Conservation (phyloP, 2,797 vertebrate genomes). For the Poecilia wingei region DNA sequence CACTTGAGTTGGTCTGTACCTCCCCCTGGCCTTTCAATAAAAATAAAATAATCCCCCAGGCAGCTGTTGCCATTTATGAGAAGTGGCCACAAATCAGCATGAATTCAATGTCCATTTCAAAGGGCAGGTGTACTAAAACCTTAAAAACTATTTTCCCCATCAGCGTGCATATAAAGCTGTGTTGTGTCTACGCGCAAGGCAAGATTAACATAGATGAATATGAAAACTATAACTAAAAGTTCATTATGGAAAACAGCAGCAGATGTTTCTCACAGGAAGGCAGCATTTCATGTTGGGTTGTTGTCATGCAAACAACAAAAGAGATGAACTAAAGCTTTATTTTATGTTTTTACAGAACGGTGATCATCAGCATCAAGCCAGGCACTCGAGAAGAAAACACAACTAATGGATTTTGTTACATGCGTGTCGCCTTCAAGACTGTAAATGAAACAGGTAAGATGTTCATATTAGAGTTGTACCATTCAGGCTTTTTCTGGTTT, state of each 20-base stretch:
- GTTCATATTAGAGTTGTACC: not conserved
- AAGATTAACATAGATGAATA: constrained; percentile 1
- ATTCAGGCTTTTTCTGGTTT: not conserved
- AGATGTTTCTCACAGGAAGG: constrained; percentile 9
- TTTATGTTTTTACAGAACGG: not conserved
- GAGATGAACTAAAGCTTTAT: not conserved
- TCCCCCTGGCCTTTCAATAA: constrained; percentile 54
- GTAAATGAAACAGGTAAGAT: not conserved
- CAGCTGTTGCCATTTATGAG: constrained; percentile 44
- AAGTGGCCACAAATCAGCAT: constrained; percentile 57
- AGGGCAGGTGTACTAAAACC: constrained; percentile 52
- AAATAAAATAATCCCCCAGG: constrained; percentile 62
- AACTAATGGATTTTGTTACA: not conserved
- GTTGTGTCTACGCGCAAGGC: not conserved
- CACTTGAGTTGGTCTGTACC: constrained; percentile 43
- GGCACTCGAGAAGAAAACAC: not conserved
- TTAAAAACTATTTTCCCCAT: constrained; percentile 2
- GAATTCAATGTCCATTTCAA: constrained; percentile 44
- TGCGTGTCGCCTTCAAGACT: not conserved
- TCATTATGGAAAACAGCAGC: constrained; percentile 14
- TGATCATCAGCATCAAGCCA: not conserved
- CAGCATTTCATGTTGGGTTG: constrained; percentile 2
- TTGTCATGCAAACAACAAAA: constrained; percentile 20
- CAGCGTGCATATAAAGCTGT: not conserved
- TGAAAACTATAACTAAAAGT: constrained; percentile 12